Percentiles rank a stretch among this genome's conserved stretches.
phyloP scores from a whole-genome alignment of 2,888 invertebrate species.

The Diplolepis rosae region DNA sequence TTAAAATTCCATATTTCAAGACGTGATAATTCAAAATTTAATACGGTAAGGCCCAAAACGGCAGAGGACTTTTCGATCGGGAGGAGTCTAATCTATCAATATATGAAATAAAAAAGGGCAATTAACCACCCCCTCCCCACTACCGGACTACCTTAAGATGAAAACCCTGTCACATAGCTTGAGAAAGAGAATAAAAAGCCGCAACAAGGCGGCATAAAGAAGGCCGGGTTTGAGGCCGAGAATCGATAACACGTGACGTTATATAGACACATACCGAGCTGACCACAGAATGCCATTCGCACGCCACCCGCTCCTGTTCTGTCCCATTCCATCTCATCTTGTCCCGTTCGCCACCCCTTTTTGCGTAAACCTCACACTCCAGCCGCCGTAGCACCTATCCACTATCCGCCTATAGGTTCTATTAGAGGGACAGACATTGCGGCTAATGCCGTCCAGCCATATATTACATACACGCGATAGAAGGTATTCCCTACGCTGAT shows the following conservation, averaged over 20 bases:
- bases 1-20: too few relatives aligned
- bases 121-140: too few relatives aligned
- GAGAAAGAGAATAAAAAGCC: conserved; percentile 35
- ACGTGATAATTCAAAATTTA: too few relatives aligned
- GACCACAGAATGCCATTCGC: conserved; percentile 71
- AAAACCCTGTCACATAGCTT: conserved; percentile 53
- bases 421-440: conserved; percentile 64
- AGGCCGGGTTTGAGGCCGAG: conserved; percentile 50
- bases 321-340: conserved; percentile 39
- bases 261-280: conserved; percentile 69
- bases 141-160: too few relatives aligned
- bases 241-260: conserved; percentile 71
- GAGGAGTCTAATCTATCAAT: too few relatives aligned
- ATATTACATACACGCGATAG: conserved; percentile 67
- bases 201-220: conserved; percentile 47
- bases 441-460: conserved; percentile 67
- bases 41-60: too few relatives aligned
- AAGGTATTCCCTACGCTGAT: conserved; percentile 51
- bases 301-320: conserved; percentile 53
- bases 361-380: conserved; percentile 38
- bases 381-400: conserved; percentile 32
- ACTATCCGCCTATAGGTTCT: conserved; percentile 52
- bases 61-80: too few relatives aligned
- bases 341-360: conserved; percentile 45
- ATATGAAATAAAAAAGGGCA: too few relatives aligned